These are phyloP conservation scores for Drosophila orosa DNA, from an alignment of 1,140 invertebrate species.

Conservation along the genomic window DNA sequence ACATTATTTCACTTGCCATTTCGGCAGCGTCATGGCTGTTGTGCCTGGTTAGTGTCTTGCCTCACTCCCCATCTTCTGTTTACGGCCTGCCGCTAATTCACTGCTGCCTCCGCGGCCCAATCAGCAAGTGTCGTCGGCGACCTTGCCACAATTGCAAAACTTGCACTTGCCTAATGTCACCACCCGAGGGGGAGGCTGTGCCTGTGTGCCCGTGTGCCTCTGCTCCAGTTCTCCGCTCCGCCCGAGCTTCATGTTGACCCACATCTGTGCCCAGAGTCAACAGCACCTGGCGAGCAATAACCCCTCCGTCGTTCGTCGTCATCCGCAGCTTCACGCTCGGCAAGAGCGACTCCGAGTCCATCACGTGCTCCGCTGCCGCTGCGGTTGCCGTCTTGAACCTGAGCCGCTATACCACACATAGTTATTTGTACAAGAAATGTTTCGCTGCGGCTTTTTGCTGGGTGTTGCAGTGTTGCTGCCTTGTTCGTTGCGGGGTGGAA, in stretches of 20 bases:
- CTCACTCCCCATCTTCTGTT: constrained; percentile 23
- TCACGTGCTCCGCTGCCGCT: constrained; percentile 57
- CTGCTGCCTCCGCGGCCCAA: constrained; percentile 18
- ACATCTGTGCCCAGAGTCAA: constrained; percentile 42
- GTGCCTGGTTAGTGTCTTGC: constrained; percentile 36
- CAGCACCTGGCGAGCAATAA: constrained; percentile 69
- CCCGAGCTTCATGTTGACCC: constrained; percentile 23
- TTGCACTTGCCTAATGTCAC: constrained; percentile 51
- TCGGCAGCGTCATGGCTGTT: constrained; percentile 54
- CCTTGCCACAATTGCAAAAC: constrained; percentile 47
- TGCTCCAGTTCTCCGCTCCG: constrained; percentile 47
- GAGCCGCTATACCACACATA: constrained; percentile 26
- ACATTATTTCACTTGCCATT: constrained; percentile 53
- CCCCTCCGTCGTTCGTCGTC: constrained; percentile 36
- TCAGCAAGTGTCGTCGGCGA: constrained; percentile 36
- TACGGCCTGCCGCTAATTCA: constrained; percentile 21
- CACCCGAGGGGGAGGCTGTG: constrained; percentile 13
- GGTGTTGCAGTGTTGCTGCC: constrained; percentile 38
- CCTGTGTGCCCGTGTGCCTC: not conserved
- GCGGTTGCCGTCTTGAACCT: constrained; percentile 65
- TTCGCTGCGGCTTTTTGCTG: constrained; percentile 29
- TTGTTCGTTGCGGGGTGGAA: constrained; percentile 55
- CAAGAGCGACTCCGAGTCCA: constrained; percentile 20
- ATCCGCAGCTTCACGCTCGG: constrained; percentile 66
- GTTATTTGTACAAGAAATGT: constrained; percentile 51